These are phyloP conservation scores for Adelognathus sp. DNA, from an alignment of 2,888 invertebrate genomes.

Conservation along the genomic window DNA sequence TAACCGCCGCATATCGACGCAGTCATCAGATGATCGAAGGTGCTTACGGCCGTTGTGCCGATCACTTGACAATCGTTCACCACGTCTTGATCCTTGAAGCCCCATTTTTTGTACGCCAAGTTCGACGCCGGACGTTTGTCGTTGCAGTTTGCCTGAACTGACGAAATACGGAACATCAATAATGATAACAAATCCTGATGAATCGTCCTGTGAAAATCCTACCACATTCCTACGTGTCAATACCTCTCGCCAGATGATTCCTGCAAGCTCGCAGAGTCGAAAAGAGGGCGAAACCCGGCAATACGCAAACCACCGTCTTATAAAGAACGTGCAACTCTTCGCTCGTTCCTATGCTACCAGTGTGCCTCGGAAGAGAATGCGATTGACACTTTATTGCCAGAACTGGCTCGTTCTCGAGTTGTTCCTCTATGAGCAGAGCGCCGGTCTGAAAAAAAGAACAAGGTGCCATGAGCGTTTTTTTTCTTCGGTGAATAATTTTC, in stretches of 20 bases:
- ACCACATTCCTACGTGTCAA: background rate
- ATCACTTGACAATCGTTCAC: constrained; percentile 91
- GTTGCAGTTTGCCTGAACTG: constrained; percentile 88
- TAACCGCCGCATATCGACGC: constrained; percentile 91
- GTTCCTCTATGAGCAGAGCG: constrained; percentile 90
- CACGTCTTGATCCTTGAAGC: constrained; percentile 89
- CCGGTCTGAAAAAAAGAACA: constrained; percentile 83
- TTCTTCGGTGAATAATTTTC: no score
- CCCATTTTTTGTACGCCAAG: constrained; percentile 92
- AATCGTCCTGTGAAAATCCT: constrained; percentile 11
- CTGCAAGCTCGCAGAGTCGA: constrained; percentile 90
- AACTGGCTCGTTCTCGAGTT: constrained; percentile 92
- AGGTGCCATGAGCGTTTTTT: background rate
- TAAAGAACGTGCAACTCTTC: constrained; percentile 91
- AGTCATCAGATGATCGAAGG: constrained; percentile 93
- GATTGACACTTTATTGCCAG: constrained; percentile 90
- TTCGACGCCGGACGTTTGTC: constrained; percentile 84
- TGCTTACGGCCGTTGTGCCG: constrained; percentile 87
- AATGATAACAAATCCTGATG: background rate
- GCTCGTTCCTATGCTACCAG: constrained; percentile 78
- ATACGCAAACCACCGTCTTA: constrained; percentile 87
- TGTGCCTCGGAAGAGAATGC: constrained; percentile 82
- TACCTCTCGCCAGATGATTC: constrained; percentile 91
- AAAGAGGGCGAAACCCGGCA: constrained; percentile 90
- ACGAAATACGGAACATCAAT: background rate